A percentile compares a stretch with the other conserved stretches of the same genome.
phyloP scores from a whole-genome alignment of 2,113 vertebrate genomes.

The Australoheros scitulus region DNA sequence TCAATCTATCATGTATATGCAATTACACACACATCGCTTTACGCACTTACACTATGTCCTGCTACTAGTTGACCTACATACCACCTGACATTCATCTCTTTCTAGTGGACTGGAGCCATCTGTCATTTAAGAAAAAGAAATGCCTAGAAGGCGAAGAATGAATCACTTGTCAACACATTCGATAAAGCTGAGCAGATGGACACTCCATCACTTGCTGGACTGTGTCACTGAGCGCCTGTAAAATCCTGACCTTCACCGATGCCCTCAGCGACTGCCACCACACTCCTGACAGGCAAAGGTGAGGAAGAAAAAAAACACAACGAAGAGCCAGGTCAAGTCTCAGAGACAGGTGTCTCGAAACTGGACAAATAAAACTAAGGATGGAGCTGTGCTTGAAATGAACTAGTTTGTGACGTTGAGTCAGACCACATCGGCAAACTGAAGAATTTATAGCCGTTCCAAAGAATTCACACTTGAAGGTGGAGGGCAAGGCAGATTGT shows the following conservation, averaged over 20 bases:
- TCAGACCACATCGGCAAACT: background rate
- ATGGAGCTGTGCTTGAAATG: background rate
- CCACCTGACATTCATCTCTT: constrained; percentile 40
- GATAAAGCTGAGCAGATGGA: constrained; percentile 44
- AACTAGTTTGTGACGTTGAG: background rate
- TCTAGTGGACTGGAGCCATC: constrained; percentile 43
- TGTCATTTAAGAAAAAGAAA: constrained; percentile 8
- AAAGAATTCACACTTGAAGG: background rate
- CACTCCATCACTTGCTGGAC: constrained; percentile 53
- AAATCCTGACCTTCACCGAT: constrained; percentile 17
- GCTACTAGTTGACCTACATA: constrained; percentile 39
- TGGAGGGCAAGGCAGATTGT: background rate
- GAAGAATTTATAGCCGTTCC: background rate
- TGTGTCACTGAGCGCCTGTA: background rate
- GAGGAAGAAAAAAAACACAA: background rate
- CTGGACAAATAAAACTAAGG: background rate
- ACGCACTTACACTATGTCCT: constrained; percentile 25
- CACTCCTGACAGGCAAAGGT: background rate
- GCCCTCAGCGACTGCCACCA: background rate
- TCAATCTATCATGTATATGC: background rate
- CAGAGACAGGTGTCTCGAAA: background rate
- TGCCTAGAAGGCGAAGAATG: constrained; percentile 15
- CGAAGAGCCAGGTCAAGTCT: background rate
- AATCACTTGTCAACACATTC: constrained; percentile 57
- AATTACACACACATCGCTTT: constrained; percentile 30